Evolutionary conservation across 2,888 invertebrate genomes (phyloP).

Genomic region (Eupithecia tripunctaria): DNA sequence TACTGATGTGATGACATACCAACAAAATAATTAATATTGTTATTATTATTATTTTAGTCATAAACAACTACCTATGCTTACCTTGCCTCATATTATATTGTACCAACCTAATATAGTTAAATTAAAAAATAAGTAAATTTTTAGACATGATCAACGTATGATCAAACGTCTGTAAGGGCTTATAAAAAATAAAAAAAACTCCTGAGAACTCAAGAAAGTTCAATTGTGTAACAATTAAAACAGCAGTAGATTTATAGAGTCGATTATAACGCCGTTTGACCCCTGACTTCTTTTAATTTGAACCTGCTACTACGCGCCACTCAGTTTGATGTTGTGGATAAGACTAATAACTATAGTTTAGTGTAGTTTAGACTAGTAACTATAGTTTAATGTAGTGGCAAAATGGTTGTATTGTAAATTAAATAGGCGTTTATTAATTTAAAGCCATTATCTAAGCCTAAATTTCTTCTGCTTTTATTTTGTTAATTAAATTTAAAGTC

Average conservation of each 20-base stretch:
- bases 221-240: conserved; percentile 8
- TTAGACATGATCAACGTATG: neutral
- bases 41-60: too few relatives aligned
- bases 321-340: conserved; percentile 34
- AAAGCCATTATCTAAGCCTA: too few relatives aligned
- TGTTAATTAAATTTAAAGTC: too few relatives aligned
- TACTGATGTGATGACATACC: too few relatives aligned
- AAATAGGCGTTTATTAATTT: too few relatives aligned
- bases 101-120: too few relatives aligned
- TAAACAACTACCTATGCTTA: too few relatives aligned
- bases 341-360: neutral
- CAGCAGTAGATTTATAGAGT: conserved; percentile 63
- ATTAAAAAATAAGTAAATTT: neutral
- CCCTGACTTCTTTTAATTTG: conserved; percentile 41
- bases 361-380: too few relatives aligned
- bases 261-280: conserved; percentile 62
- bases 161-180: neutral
- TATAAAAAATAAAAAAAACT: neutral
- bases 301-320: conserved; percentile 16
- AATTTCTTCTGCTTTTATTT: too few relatives aligned
- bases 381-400: neutral
- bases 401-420: neutral
- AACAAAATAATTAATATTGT: too few relatives aligned
- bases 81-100: too few relatives aligned
- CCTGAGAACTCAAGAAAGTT: neutral